Conservation (phyloP, 2,888 invertebrate genomes). For the Hirtodrosophila alboralis region DNA sequence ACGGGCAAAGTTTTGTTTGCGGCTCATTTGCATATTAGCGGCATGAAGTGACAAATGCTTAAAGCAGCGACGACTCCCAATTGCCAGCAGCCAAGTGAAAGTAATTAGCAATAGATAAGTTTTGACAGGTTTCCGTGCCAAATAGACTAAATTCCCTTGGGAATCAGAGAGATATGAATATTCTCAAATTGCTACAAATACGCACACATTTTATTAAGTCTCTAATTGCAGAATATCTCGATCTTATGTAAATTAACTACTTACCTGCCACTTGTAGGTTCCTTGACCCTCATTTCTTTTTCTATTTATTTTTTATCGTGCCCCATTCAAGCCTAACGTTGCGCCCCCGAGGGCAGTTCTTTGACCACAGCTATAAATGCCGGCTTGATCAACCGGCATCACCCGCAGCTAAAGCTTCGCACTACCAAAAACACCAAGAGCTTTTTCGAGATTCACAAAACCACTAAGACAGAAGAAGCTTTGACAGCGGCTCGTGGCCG, state of each 20-base stretch:
- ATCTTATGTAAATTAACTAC: constrained; percentile 11
- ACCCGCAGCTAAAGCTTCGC: constrained; percentile 42
- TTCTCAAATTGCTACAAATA: not conserved
- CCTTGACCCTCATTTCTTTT: constrained; percentile 40
- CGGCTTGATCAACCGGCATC: constrained; percentile 15
- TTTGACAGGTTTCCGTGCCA: constrained; percentile 1
- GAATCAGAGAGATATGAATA: not conserved
- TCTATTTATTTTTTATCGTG: not conserved
- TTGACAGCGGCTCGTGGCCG: constrained; percentile 16
- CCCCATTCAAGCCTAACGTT: constrained; percentile 33
- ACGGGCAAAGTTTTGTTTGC: constrained; percentile 66
- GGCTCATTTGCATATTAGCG: constrained; percentile 60
- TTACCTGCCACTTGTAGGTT: constrained; percentile 24
- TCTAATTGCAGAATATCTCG: constrained; percentile 1
- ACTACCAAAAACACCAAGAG: constrained; percentile 32
- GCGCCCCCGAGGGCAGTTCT: constrained; percentile 47
- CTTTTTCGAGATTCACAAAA: constrained; percentile 48
- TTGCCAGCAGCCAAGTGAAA: constrained; percentile 51
- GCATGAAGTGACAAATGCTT: constrained; percentile 31
- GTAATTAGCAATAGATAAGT: constrained; percentile 51
- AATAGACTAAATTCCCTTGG: not conserved
- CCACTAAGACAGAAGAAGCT: constrained; percentile 12
- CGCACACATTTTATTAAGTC: not conserved
- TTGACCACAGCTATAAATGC: constrained; percentile 28
- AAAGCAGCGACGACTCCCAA: constrained; percentile 20